These are phyloP conservation scores for Thripadectes ignobilis DNA, from an alignment of 2,797 vertebrate genomes.

Conservation along the genomic window DNA sequence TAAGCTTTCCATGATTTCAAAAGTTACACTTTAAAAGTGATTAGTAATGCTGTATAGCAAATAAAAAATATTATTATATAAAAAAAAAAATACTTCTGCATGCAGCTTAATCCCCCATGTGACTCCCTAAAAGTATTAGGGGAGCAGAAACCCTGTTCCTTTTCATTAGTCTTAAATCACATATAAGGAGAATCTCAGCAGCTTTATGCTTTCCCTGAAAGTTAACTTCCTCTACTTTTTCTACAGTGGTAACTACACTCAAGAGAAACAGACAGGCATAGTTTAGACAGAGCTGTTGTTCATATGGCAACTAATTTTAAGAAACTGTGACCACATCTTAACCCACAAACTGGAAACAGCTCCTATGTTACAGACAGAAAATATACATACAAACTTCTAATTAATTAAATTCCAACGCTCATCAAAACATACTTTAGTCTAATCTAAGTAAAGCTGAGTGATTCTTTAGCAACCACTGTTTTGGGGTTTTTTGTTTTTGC, in stretches of 20 bases:
- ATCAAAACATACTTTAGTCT: background rate
- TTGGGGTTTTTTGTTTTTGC: background rate
- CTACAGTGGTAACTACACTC: background rate
- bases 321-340: background rate
- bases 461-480: background rate
- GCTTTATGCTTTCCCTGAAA: background rate
- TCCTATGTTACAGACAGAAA: background rate
- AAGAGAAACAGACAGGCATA: background rate
- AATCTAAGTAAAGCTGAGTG: background rate
- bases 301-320: background rate
- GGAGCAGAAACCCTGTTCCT: background rate
- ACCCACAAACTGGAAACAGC: background rate
- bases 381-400: accelerated
- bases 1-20: background rate
- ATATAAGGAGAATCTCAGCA: background rate
- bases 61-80: background rate
- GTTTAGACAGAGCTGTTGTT: background rate
- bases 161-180: background rate
- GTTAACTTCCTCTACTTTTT: background rate
- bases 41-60: background rate
- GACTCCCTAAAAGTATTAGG: background rate
- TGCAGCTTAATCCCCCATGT: background rate
- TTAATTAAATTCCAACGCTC: background rate
- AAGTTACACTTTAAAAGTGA: background rate
- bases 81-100: background rate